Evolutionary conservation across 2,797 vertebrate genomes (phyloP).

Genomic region (Myotis findleyi): DNA sequence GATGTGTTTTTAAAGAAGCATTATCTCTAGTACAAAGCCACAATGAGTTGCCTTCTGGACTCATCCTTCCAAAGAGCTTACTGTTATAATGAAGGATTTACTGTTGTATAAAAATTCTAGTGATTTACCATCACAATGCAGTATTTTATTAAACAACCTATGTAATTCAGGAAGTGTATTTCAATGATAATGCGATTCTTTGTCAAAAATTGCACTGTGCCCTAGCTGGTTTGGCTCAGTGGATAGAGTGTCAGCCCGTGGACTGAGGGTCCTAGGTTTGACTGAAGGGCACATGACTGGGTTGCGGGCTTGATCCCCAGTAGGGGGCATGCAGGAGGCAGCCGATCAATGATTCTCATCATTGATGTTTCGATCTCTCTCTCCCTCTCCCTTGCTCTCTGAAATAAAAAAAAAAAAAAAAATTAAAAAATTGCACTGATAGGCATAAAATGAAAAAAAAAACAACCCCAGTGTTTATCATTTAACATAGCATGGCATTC

Average conservation of each 20-base stretch:
- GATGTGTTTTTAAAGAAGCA: not conserved
- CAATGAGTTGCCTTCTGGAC: not conserved
- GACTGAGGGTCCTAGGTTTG: too few species aligned
- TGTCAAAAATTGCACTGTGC: constrained; percentile 23
- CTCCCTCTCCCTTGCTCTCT: too few species aligned
- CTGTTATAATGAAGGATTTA: not conserved
- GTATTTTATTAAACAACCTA: constrained; percentile 14
- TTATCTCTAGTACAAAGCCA: constrained; percentile 13
- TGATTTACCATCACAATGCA: not conserved
- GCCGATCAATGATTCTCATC: too few species aligned
- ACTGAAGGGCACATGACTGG: too few species aligned
- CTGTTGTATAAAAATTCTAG: not conserved
- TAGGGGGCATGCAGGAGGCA: too few species aligned
- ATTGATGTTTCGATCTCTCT: too few species aligned
- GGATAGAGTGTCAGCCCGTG: too few species aligned
- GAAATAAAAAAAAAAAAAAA: too few species aligned
- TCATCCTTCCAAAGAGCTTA: not conserved
- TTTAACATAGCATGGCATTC: not conserved
- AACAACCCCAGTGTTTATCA: not conserved
- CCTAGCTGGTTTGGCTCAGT: too few species aligned
- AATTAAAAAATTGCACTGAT: not conserved
- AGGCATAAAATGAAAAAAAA: constrained; percentile 36
- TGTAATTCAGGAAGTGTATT: constrained; percentile 28
- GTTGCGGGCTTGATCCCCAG: too few species aligned
- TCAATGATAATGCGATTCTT: constrained; percentile 38